phyloP scores from a whole-genome alignment of 2,797 vertebrate species.

The Distichodus sexfasciatus region DNA sequence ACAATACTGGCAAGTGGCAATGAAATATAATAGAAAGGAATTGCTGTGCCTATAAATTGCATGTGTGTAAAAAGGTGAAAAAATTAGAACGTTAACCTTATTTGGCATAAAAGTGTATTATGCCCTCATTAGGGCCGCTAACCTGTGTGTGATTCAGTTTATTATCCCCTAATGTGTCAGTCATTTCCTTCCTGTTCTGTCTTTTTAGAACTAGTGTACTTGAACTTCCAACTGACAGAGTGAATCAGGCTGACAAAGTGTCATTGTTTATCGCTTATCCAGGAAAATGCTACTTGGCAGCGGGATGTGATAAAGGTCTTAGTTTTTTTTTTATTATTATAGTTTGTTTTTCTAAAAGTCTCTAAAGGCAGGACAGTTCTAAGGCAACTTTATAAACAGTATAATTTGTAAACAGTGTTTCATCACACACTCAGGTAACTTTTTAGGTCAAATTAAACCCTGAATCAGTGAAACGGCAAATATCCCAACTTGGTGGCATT shows the following conservation, averaged over 20 bases:
- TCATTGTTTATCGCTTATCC: background rate
- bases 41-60: no score
- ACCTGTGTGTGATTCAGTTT: background rate
- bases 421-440: background rate
- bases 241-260: background rate
- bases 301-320: background rate
- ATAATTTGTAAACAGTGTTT: background rate
- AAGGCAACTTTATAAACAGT: conserved; percentile 4
- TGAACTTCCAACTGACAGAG: background rate
- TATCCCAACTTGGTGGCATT: no score
- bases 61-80: no score
- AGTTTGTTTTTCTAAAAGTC: conserved; percentile 11
- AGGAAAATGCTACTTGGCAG: background rate
- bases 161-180: background rate
- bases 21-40: no score
- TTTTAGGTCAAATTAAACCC: no score
- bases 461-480: no score
- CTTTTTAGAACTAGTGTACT: background rate
- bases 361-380: conserved; percentile 25
- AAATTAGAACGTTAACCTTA: no score
- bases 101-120: background rate
- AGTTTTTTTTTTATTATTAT: background rate
- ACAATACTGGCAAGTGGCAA: background rate
- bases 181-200: background rate
- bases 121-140: background rate